phyloP scores from a whole-genome alignment of 1,140 invertebrate species.

The Acromyrmex charruanus region DNA sequence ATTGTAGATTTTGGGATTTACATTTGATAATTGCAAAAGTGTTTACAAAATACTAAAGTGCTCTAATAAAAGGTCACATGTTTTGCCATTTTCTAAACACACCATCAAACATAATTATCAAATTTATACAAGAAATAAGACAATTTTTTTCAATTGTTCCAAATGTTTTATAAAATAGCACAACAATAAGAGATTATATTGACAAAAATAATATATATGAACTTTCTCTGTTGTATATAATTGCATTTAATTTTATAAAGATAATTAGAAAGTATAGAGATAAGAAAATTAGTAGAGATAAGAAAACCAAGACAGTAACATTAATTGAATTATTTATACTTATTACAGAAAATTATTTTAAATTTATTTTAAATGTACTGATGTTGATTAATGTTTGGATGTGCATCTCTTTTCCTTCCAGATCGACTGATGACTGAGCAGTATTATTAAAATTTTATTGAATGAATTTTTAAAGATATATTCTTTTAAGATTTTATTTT shows the following conservation, averaged over 20 bases:
- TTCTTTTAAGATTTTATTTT: constrained; percentile 23
- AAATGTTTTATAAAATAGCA: constrained; percentile 3
- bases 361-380: neutral
- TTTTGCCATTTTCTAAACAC: constrained; percentile 16
- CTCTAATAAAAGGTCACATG: neutral
- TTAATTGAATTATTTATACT: constrained; percentile 6
- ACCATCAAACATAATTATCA: neutral
- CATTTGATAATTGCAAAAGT: constrained; percentile 1
- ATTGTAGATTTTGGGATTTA: neutral
- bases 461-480: constrained; percentile 39
- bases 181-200: neutral
- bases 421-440: constrained; percentile 43
- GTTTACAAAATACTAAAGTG: constrained; percentile 26
- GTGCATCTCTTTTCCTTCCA: constrained; percentile 53
- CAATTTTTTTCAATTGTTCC: neutral
- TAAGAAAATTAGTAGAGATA: neutral
- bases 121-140: neutral
- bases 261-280: neutral
- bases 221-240: neutral
- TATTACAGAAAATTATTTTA: constrained; percentile 35
- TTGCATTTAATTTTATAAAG: neutral
- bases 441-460: constrained; percentile 41
- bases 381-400: constrained; percentile 45
- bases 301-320: neutral
- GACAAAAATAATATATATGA: neutral